Evolutionary conservation across 2,113 vertebrate genomes (phyloP).

Genomic region (Puffinus mauretanicus): DNA sequence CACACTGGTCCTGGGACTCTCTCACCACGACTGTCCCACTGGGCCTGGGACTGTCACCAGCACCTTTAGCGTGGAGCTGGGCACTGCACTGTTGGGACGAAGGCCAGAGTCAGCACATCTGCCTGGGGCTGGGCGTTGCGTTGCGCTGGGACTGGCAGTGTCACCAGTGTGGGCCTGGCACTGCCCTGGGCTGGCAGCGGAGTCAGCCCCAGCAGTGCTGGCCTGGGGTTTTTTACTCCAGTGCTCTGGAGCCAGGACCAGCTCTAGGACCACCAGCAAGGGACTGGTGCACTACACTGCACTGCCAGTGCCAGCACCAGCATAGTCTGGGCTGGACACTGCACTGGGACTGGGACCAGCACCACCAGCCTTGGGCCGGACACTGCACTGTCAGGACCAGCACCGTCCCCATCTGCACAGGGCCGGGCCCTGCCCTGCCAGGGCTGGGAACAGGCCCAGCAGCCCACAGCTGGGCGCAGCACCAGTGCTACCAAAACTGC

Average conservation of each 20-base stretch:
- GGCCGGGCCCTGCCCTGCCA: background rate
- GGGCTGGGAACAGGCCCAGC: background rate
- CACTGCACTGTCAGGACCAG: background rate
- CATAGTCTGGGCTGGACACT: background rate
- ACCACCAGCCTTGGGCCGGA: background rate
- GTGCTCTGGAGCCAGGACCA: background rate
- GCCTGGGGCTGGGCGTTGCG: background rate
- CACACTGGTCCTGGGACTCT: background rate
- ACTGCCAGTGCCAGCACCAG: background rate
- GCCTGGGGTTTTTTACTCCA: background rate
- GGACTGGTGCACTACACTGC: background rate
- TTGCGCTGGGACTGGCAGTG: background rate
- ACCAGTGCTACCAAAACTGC: background rate
- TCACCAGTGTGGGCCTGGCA: background rate
- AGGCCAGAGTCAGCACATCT: background rate
- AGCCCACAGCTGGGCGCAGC: background rate
- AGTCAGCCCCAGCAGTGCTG: background rate
- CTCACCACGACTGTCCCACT: background rate
- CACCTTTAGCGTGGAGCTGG: background rate
- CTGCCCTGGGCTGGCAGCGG: background rate
- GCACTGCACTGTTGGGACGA: background rate
- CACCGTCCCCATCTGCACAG: background rate
- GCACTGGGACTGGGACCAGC: background rate
- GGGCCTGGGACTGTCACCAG: background rate
- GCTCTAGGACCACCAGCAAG: background rate